phyloP scores from a whole-genome alignment of 2,888 invertebrate genomes.

The Napeogenes sylphis region DNA sequence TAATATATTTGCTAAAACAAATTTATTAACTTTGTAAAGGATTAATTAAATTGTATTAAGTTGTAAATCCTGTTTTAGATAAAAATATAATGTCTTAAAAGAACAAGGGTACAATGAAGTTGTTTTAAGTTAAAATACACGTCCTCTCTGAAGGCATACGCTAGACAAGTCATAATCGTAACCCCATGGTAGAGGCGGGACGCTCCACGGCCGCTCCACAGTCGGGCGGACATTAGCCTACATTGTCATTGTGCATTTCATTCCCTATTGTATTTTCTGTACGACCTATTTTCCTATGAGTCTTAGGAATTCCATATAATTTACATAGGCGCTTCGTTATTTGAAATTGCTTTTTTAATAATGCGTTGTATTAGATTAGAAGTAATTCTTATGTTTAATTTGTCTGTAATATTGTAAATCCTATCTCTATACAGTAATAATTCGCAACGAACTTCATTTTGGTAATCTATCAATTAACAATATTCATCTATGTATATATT shows the following conservation, averaged over 20 bases:
- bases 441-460: no score
- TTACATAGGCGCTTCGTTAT: constrained; percentile 26
- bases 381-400: no score
- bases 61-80: no score
- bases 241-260: constrained; percentile 40
- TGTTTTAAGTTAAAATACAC: background rate
- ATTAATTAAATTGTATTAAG: no score
- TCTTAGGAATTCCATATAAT: constrained; percentile 25
- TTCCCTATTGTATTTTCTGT: constrained; percentile 53
- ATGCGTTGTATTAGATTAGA: background rate
- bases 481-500: no score
- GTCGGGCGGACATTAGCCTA: constrained; percentile 30
- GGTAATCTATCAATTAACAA: no score
- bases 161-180: constrained; percentile 11
- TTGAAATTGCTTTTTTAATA: constrained; percentile 26
- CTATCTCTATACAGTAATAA: no score
- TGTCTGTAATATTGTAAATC: background rate
- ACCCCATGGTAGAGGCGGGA: constrained; percentile 14
- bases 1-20: no score
- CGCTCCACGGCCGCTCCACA: constrained; percentile 11
- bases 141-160: constrained; percentile 10
- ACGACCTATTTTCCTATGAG: constrained; percentile 60
- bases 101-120: background rate
- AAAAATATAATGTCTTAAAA: background rate
- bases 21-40: no score